Conservation (phyloP, 2,797 vertebrate genomes). For the Paratrypauchen microcephalus region DNA sequence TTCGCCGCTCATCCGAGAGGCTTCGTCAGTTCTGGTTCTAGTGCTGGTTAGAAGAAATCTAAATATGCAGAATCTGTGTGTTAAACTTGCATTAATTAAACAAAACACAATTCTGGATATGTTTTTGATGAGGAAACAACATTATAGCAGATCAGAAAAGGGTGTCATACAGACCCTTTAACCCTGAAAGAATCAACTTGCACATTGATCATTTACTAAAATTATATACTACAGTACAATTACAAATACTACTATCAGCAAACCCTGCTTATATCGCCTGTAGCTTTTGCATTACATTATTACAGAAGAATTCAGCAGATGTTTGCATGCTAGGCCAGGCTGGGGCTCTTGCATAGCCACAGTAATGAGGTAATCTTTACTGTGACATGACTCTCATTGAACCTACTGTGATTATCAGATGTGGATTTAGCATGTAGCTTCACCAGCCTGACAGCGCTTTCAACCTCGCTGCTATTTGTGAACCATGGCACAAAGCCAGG, state of each 20-base stretch:
- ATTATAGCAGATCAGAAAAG: no score
- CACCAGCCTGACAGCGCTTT: background rate
- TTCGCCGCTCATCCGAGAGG: no score
- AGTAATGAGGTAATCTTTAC: conserved; percentile 9
- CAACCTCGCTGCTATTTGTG: background rate
- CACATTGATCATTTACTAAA: background rate
- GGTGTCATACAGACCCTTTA: no score
- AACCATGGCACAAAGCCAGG: background rate
- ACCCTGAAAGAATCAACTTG: background rate
- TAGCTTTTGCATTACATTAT: background rate
- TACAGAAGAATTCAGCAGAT: background rate
- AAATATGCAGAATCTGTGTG: no score
- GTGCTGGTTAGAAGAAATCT: no score
- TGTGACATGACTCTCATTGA: background rate
- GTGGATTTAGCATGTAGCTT: conserved; percentile 2
- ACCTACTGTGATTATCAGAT: background rate
- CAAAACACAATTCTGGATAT: no score
- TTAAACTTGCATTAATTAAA: no score
- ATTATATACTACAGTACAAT: background rate
- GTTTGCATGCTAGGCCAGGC: background rate
- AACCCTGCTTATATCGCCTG: background rate
- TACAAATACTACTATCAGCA: background rate
- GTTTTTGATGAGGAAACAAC: no score
- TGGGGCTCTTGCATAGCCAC: background rate
- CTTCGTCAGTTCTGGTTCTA: no score